Evolutionary conservation across 2,888 invertebrate genomes (phyloP), one percentile per base, ranked within the genome.

Genomic region (Hyposoter didymator): DNA sequence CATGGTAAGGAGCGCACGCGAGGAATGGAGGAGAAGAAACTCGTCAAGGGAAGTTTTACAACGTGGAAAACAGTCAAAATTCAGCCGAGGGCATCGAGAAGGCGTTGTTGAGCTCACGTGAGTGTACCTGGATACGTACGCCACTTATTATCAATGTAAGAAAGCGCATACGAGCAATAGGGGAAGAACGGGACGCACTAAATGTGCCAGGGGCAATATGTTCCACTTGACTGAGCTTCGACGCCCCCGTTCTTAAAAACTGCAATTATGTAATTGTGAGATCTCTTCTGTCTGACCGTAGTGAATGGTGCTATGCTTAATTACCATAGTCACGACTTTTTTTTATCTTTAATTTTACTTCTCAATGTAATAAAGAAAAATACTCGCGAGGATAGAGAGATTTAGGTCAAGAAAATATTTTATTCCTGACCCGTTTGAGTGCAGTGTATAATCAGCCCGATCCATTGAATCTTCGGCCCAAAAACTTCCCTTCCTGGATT

Each of bases 81-180:
- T 70, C 35, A 69, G 74, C 84, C 78, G 67, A 64, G n/a, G 84
- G 84, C 84, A 39, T 69, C 22, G 43, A 22, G 75, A 73, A 64
- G 74, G 78, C 62, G 78, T 82, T 81, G 74, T 78, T 78, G 43
- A 47, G 66, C 59, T 80, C 72, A 75, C 72, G 72, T 72, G 72
- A n/a, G 72, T 47, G 19, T 43, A 66, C 19, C 52, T 47, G 47
- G 52, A 66, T 73, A 47, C 14, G 64, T 78, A 39, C 49, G 47
- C 73, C 78, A 78, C 84, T 82, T 84, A 84, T 85, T 82, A 78
- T 81, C 78, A 78, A 85, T 85, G 66, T 76, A 72, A 67, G 62
- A n/a, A 39, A 59, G 32, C 70, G 32, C 47, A 47, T 74, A 47
- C 78, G 69, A 49, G 82, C 64, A 47, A 55, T 35, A 75, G 75